These are phyloP conservation scores for Halocaridina rubra DNA, from an alignment of 2,888 invertebrate species.

Conservation along the genomic window DNA sequence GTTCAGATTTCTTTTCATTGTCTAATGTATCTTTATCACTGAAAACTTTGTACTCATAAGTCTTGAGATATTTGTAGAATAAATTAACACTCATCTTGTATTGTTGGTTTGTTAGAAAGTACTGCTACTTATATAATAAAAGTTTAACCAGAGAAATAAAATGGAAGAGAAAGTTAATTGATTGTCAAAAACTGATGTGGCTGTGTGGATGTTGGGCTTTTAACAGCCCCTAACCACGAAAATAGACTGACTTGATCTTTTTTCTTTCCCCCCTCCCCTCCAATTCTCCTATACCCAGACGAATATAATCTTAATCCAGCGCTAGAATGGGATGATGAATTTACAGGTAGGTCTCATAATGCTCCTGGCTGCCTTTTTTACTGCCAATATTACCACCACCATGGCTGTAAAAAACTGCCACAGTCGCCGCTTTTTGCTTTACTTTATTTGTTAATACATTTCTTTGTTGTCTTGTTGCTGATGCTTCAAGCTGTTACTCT, in stretches of 20 bases:
- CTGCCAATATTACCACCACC: no score
- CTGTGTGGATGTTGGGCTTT: constrained; percentile 41
- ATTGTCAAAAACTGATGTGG: constrained; percentile 46
- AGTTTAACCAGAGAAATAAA: constrained; percentile 11
- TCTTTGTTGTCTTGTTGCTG: no score
- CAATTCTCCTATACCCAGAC: constrained; percentile 73
- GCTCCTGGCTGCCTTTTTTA: constrained; percentile 41
- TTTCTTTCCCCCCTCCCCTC: constrained; percentile 45
- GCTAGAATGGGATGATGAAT: constrained; percentile 99
- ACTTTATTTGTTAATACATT: no score
- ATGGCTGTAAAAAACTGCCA: no score
- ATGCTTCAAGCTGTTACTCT: no score
- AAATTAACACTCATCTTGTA: constrained; percentile 46
- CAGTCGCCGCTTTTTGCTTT: no score
- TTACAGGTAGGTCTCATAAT: constrained; percentile 89
- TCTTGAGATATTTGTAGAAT: constrained; percentile 26
- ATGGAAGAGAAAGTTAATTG: neutral
- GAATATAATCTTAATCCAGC: constrained; percentile 99
- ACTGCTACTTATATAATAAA: constrained; percentile 15
- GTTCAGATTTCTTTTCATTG: neutral
- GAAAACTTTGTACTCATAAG: no score
- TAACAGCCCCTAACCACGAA: constrained; percentile 47
- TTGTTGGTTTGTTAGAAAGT: constrained; percentile 36
- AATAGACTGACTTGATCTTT: constrained; percentile 60
- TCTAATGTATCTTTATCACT: no score